Percentiles rank a stretch among this genome's conserved stretches.
Conservation (phyloP, 2,888 invertebrate species). For the Eupelmus urozonus region DNA sequence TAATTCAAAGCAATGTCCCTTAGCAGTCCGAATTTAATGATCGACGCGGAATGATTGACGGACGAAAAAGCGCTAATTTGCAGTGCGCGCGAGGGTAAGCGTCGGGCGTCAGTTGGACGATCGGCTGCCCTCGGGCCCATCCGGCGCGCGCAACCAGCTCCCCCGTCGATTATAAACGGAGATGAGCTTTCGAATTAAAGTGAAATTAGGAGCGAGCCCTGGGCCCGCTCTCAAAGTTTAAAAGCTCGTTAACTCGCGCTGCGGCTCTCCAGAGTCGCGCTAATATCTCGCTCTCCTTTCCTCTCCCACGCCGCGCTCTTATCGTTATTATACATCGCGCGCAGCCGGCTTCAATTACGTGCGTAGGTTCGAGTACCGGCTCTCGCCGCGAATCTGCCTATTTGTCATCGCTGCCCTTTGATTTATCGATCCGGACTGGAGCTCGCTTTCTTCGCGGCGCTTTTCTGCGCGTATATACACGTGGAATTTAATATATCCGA, state of each 20-base stretch:
- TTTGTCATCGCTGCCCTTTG: no score
- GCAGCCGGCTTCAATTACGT: no score
- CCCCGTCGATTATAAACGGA: not conserved
- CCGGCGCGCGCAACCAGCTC: not conserved
- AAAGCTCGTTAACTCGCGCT: constrained; percentile 53
- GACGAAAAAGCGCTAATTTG: not conserved
- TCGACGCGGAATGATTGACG: no score
- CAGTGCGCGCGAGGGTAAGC: not conserved
- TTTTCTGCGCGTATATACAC: constrained; percentile 2
- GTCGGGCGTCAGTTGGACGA: no score
- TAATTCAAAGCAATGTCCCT: no score
- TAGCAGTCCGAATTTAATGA: no score
- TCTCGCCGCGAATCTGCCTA: no score
- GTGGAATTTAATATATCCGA: constrained; percentile 1
- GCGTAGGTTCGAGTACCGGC: not conserved
- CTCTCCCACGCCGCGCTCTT: constrained; percentile 14
- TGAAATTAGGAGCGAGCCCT: constrained; percentile 40
- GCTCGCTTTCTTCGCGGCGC: no score
- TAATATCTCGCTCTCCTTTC: no score
- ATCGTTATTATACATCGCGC: not conserved
- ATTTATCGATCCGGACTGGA: no score
- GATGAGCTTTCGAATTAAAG: constrained; percentile 53
- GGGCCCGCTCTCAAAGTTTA: constrained; percentile 14
- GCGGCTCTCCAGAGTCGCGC: no score
- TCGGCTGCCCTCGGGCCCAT: not conserved